Conservation (phyloP, 2,113 vertebrate genomes). For the Tapirus terrestris region DNA sequence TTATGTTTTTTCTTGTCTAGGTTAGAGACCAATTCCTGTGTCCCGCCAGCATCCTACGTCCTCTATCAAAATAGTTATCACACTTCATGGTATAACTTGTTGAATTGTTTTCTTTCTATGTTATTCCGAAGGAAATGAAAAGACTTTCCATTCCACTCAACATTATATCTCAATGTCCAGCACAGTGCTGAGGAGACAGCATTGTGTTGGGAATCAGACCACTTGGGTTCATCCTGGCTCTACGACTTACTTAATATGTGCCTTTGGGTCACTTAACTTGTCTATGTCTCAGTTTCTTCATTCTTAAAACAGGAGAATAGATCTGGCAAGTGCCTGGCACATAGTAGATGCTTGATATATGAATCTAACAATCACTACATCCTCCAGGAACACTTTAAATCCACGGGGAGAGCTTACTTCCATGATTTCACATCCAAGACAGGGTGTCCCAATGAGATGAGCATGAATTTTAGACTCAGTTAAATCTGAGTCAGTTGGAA, state of each 20-base stretch:
- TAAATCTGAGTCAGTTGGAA: background rate
- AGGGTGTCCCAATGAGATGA: background rate
- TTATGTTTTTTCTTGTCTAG: background rate
- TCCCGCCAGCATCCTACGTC: background rate
- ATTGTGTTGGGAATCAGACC: background rate
- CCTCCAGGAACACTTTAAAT: background rate
- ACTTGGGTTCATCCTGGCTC: background rate
- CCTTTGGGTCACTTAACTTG: background rate
- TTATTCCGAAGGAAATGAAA: background rate
- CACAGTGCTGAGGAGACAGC: rapidly evolving
- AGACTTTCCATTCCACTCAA: background rate
- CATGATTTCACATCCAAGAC: no score
- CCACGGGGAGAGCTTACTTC: background rate
- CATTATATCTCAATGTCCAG: background rate
- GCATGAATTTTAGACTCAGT: background rate
- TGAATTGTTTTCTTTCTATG: background rate
- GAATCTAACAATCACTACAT: background rate
- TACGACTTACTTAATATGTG: background rate
- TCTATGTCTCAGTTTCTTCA: background rate
- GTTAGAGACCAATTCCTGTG: background rate
- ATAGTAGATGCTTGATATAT: background rate
- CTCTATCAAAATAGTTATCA: background rate
- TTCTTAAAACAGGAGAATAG: background rate
- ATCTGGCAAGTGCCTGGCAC: background rate
- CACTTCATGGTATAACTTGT: background rate